Base-by-base conservation (phyloP, 1,140 invertebrate genomes). In the Dendrolimus punctatus region DNA sequence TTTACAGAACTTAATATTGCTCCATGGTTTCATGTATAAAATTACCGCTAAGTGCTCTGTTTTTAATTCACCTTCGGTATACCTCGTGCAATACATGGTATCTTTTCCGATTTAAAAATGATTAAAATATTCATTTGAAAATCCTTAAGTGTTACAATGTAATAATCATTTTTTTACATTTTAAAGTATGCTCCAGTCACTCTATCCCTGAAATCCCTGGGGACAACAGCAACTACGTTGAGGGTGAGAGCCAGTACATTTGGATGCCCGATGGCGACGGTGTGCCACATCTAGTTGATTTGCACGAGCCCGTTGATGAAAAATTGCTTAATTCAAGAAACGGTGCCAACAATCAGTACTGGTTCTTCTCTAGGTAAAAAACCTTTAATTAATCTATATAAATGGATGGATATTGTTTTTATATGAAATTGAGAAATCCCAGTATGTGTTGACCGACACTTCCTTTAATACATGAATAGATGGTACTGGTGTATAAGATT, bases 191-290 rank as follows among this genome's bases (percentile, higher is more conserved):
- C 55, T 51, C 61, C 49, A 54, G 67, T 9, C 50, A 46, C 37
- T 57, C 62, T 2, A 65, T 72, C 40, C 68, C 69, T 5, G 4
- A 44, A 4, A 46, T 73, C 5, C 76, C 78, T 37, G 69, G 73
- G 43, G 75, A 83, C 42, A 80, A 83, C 46, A 77, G 76, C 48
- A 67, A 77, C 57, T 83, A 83, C 57, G 70, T 79, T 8, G 76
- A 80, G 51, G 74, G 77, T 4, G 65, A 61, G 41, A 80, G 80
- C 53, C 68, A 68, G 1, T 80, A 74, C 58, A 72, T 80, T 23
- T 82, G 79, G 76, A 80, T 82, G 73, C 68, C 73, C 6, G 68
- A 83, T 51, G 66, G 64, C 38, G 59, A 80, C 4, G 71, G 68
- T 5, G 53, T 55, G 3, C 66, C 69, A 0, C 44, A 68, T 5